Conservation (phyloP, 2,888 invertebrate species). For the Steinernema carpocapsae region DNA sequence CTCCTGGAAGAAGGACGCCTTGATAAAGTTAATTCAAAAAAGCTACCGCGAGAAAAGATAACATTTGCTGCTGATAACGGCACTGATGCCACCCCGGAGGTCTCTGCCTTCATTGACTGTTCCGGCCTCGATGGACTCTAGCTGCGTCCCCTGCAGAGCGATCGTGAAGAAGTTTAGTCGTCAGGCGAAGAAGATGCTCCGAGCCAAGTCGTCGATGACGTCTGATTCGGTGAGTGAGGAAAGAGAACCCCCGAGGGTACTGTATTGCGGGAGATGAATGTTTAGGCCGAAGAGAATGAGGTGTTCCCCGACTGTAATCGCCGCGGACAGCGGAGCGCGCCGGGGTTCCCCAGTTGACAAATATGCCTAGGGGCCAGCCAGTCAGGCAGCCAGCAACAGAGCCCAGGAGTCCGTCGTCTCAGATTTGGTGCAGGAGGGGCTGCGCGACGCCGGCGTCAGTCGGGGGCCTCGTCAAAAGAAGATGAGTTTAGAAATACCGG, state of each 20-base stretch:
- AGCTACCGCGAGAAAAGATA: conserved; percentile 18
- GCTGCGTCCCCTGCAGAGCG: conserved; percentile 10
- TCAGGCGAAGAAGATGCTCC: conserved; percentile 20
- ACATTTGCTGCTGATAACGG: conserved; percentile 29
- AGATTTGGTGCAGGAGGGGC: too few species aligned
- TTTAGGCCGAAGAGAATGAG: not conserved
- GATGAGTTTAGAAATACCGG: conserved; percentile 9
- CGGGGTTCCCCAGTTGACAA: conserved; percentile 12
- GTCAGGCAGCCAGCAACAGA: too few species aligned
- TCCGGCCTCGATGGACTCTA: conserved; percentile 11
- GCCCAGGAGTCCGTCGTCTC: too few species aligned
- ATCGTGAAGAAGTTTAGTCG: conserved; percentile 4
- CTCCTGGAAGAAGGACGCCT: not conserved
- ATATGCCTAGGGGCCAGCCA: conserved; percentile 31
- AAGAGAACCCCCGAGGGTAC: not conserved
- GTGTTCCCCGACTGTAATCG: not conserved
- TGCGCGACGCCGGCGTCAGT: not conserved
- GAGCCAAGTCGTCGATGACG: conserved; percentile 9
- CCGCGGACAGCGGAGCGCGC: too few species aligned
- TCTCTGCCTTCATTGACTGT: not conserved
- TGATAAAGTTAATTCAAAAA: not conserved
- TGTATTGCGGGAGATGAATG: not conserved
- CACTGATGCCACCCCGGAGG: not conserved
- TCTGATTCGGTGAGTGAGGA: not conserved
- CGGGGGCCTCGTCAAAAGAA: conserved; percentile 14